These are phyloP conservation scores for Limonius californicus DNA, from an alignment of 1,140 invertebrate genomes.

Conservation along the genomic window DNA sequence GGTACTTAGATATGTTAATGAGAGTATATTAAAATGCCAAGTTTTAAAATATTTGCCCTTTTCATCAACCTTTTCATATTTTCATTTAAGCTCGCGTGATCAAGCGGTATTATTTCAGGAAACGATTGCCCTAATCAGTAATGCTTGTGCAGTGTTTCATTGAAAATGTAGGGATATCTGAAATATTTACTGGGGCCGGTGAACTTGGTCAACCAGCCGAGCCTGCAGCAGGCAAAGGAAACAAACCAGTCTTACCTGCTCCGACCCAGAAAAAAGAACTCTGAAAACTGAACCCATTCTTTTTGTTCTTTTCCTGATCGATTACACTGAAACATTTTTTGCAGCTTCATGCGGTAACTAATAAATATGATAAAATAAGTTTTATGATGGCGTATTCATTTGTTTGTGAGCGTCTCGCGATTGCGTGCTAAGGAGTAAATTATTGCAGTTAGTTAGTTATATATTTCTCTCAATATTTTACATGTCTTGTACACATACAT, in stretches of 20 bases:
- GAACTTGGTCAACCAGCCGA: constrained; percentile 34
- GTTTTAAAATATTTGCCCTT: too few relatives aligned
- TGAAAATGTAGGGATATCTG: constrained; percentile 29
- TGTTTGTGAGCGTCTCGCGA: constrained; percentile 22
- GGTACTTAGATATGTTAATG: neutral
- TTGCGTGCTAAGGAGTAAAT: constrained; percentile 35
- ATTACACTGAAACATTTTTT: constrained; percentile 24
- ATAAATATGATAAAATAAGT: constrained; percentile 23
- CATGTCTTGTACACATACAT: constrained; percentile 34
- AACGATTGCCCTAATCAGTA: too few relatives aligned
- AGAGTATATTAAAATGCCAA: neutral
- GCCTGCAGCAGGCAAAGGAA: constrained; percentile 30
- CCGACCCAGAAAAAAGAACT: constrained; percentile 29
- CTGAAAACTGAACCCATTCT: constrained; percentile 30
- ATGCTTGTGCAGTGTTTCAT: constrained; percentile 26
- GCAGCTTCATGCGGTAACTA: constrained; percentile 24
- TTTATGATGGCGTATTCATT: constrained; percentile 24
- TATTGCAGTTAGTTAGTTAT: constrained; percentile 32
- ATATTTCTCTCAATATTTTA: constrained; percentile 37
- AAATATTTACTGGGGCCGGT: constrained; percentile 38
- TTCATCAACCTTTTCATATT: too few relatives aligned
- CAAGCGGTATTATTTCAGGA: too few relatives aligned
- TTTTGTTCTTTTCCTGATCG: constrained; percentile 30
- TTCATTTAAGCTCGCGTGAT: too few relatives aligned
- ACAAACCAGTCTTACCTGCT: constrained; percentile 38